Evolutionary conservation across 2,888 invertebrate species (phyloP), one percentile per base, ranked within the genome.

Genomic region (Volucella zonaria): DNA sequence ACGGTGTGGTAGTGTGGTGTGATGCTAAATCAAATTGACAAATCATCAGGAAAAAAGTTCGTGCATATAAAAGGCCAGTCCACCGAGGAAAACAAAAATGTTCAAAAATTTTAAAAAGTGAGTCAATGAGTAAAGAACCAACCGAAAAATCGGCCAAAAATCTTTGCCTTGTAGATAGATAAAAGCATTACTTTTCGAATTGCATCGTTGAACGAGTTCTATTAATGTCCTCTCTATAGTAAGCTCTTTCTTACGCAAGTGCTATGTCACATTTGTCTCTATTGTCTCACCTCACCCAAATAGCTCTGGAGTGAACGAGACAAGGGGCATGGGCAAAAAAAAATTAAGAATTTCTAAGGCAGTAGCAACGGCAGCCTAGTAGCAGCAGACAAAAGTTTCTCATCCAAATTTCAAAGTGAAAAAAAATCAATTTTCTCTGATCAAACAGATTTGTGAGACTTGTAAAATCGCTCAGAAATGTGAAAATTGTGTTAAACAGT

Each of bases 351-450:
- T 76, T 83, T 67, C 31, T 66, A 83, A 66, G 83, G 83, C 80
- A 75, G 80, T 83, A 80, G 79, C 74, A 76, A 80, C 83, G 83
- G 71, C 83, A 71, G 80, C 80, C 75, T 76, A 80, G 71, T 70
- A 83, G 80, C 80, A 80, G 83, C 66, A 80, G 83, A 83, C 83
- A 80, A 67, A 76, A 79, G 71, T 80, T 71, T 75, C 64, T 47
- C 54, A 67, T 70, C 43, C 45, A 71, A 61, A 66, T 71, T 80
- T 71, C 8, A 56, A 83, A 71, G 42, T 15, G n/a, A 64, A 58
- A 74, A 75, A 82, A 74, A 75, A 64, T 68, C 54, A 51, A 74
- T 73, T 51, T 70, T 68, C 54, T 61, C 49, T 68, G 68, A 78
- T 64, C 56, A 52, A 78, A 58, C 62, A 45, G 31, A 15, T 18